Conservation (phyloP, 30 jellyfish, hydroid and myxozoan species). For the Aurelia coerulea region DNA sequence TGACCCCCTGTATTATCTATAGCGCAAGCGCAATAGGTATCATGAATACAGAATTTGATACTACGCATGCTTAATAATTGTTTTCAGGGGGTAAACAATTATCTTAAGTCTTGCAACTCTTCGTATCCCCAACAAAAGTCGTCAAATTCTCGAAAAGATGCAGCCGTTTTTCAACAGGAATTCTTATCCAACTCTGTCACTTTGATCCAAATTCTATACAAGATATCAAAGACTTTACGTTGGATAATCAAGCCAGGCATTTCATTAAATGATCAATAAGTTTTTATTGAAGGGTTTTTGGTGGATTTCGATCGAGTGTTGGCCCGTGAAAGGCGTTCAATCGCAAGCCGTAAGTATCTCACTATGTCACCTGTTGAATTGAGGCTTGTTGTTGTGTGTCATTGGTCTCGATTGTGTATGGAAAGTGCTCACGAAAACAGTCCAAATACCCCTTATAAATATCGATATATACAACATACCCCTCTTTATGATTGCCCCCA, state of each 20-base stretch:
- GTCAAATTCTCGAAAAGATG: constrained; percentile 39
- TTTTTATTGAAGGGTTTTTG: constrained; percentile 7
- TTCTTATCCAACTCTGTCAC: constrained; percentile 7
- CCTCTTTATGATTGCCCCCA: no score
- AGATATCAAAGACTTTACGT: not conserved
- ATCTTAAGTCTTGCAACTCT: no score
- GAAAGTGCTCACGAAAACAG: not conserved
- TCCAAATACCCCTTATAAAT: no score
- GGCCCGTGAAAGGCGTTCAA: constrained; percentile 47
- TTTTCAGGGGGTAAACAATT: no score
- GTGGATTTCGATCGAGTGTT: not conserved
- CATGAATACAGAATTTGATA: no score
- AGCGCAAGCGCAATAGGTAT: no score
- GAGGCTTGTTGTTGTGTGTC: constrained; percentile 35
- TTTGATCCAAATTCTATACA: constrained; percentile 8
- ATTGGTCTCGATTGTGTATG: constrained; percentile 23
- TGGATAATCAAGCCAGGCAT: not conserved
- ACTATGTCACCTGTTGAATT: constrained; percentile 67
- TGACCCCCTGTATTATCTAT: no score
- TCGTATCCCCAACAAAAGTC: not conserved
- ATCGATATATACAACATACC: no score
- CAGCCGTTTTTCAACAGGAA: constrained; percentile 47
- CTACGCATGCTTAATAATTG: no score
- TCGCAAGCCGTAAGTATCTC: constrained; percentile 35
- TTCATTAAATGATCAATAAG: not conserved